phyloP scores from a whole-genome alignment of 2,113 vertebrate genomes.

The Elaphurus davidianus region DNA sequence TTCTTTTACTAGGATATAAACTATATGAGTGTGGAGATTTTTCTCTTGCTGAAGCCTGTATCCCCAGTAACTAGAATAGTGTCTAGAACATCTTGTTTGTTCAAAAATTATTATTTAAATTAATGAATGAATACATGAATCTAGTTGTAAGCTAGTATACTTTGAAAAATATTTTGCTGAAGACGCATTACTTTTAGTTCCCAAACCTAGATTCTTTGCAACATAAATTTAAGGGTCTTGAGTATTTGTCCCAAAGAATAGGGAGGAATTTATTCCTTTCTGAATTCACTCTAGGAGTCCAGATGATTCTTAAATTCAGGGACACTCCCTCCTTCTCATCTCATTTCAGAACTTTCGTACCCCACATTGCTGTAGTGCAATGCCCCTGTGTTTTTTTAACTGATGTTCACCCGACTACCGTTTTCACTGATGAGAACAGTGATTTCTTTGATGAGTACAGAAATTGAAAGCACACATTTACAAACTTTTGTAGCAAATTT shows the following conservation, averaged over 20 bases:
- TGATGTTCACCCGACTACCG: fast-evolving
- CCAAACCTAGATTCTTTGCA: neutral
- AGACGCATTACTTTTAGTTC: fast-evolving
- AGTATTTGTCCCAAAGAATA: neutral
- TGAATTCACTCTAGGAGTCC: neutral
- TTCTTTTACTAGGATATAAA: neutral
- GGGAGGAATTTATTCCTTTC: neutral
- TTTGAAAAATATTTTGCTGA: neutral
- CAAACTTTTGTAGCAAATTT: neutral
- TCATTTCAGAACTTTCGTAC: neutral
- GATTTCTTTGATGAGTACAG: neutral
- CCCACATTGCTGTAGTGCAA: fast-evolving
- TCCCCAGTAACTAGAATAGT: neutral
- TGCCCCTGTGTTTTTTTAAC: fast-evolving
- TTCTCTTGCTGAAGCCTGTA: neutral
- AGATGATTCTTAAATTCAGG: neutral
- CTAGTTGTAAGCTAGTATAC: neutral
- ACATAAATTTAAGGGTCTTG: neutral
- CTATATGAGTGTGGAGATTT: neutral
- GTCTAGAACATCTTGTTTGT: neutral
- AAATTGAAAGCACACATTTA: neutral
- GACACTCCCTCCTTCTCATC: fast-evolving
- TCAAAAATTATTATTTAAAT: neutral
- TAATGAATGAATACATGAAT: neutral
- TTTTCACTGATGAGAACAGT: neutral